Evolutionary conservation across 2,113 vertebrate species (phyloP).

Genomic region (Calypte anna): DNA sequence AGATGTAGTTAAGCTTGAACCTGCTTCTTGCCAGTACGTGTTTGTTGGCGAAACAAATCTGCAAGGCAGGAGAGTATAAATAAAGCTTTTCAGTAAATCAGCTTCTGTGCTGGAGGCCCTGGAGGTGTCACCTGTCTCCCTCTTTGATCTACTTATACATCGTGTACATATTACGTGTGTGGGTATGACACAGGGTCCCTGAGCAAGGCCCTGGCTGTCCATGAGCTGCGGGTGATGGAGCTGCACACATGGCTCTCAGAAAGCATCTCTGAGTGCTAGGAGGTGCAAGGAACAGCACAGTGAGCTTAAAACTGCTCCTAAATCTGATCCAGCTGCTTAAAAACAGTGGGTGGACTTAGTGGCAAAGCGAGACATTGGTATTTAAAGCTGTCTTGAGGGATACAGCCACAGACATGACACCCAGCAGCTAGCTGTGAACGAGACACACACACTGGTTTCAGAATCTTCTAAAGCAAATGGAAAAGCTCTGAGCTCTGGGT

Average conservation of each 20-base stretch:
- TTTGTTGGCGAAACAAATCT: not conserved
- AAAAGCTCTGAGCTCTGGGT: not conserved
- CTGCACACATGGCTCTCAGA: not conserved
- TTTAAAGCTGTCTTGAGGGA: constrained; percentile 30
- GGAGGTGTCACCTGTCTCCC: not conserved
- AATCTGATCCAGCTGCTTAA: not conserved
- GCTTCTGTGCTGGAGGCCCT: not conserved
- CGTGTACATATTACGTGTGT: accelerated
- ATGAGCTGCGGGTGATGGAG: not conserved
- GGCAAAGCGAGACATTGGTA: not conserved
- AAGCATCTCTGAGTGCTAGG: accelerated
- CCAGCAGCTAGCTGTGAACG: not conserved
- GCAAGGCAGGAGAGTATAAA: not conserved
- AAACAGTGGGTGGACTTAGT: constrained; percentile 33
- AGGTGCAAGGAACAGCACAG: not conserved
- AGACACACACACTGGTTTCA: not conserved
- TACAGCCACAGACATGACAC: not conserved
- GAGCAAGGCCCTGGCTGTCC: not conserved
- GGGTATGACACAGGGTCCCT: not conserved
- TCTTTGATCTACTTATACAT: accelerated
- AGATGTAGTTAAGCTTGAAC: not conserved
- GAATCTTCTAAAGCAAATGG: not conserved
- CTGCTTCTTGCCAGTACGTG: not conserved
- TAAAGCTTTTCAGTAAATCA: not conserved
- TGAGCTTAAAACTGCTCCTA: constrained; percentile 13